Evolutionary conservation across 2,113 vertebrate species (phyloP).

Genomic region (Syrmaticus mikado): DNA sequence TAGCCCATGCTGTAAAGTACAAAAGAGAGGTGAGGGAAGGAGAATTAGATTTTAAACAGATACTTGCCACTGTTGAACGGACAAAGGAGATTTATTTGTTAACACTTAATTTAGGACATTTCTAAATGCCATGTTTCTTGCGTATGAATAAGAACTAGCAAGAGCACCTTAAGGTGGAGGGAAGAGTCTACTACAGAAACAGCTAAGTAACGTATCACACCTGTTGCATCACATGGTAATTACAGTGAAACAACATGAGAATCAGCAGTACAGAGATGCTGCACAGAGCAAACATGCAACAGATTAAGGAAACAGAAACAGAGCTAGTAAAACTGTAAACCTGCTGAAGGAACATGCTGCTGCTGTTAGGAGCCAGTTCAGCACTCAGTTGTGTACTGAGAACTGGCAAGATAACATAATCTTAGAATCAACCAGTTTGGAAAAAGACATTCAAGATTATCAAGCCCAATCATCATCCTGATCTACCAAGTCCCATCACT

Average conservation of each 20-base stretch:
- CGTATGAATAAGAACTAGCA: not conserved
- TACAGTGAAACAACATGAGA: not conserved
- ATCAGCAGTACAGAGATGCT: not conserved
- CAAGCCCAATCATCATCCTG: not conserved
- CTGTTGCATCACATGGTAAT: slow-evolving; percentile 21
- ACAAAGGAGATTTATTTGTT: slow-evolving; percentile 61
- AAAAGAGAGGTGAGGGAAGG: slow-evolving; percentile 70
- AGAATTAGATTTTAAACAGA: slow-evolving; percentile 65
- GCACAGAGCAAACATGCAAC: not conserved
- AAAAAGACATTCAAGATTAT: not conserved
- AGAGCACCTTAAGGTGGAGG: not conserved
- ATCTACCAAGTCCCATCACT: not conserved
- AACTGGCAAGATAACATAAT: not conserved
- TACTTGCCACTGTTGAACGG: slow-evolving; percentile 49
- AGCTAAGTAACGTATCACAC: slow-evolving; percentile 27
- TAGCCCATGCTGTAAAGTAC: slow-evolving; percentile 62
- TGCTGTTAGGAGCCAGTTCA: not conserved
- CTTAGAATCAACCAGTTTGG: not conserved
- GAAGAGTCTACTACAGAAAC: not conserved
- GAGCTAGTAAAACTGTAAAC: slow-evolving; percentile 17
- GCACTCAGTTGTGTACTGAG: not conserved
- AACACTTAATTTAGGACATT: slow-evolving; percentile 58
- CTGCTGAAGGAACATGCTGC: not conserved
- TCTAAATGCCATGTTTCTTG: not conserved
- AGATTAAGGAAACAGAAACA: not conserved